Evolutionary conservation across 2,888 invertebrate species (phyloP).

Genomic region (Phrixothrix hirtus): DNA sequence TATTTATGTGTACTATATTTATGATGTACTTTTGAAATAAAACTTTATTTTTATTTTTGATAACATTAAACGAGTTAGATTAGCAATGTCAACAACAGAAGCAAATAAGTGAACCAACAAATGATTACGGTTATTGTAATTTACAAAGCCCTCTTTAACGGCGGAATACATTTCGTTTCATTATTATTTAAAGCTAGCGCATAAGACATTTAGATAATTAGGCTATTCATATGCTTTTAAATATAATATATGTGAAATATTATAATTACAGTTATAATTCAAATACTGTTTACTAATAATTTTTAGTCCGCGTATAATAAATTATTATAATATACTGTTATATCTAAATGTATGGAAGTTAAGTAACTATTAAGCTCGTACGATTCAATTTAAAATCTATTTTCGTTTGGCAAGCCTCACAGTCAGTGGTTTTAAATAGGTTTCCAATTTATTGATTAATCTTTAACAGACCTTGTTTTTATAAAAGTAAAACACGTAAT

Average conservation of each 20-base stretch:
- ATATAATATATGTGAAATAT: not conserved
- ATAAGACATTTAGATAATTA: conserved; percentile 2
- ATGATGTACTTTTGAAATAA: no score
- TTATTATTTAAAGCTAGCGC: conserved; percentile 1
- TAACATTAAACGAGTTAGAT: not conserved
- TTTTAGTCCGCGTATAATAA: no score
- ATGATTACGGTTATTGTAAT: not conserved
- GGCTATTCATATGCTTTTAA: not conserved
- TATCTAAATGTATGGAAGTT: no score
- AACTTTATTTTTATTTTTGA: not conserved
- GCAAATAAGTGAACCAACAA: not conserved
- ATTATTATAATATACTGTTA: no score
- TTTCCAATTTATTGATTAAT: no score
- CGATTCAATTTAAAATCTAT: no score
- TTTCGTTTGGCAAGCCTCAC: no score
- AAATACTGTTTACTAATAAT: not conserved
- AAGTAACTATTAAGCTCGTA: no score
- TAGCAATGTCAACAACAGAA: not conserved
- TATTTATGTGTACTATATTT: no score
- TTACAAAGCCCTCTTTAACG: not conserved
- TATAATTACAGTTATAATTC: not conserved
- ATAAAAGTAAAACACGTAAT: no score
- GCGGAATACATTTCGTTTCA: conserved; percentile 1
- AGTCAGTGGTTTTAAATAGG: no score
- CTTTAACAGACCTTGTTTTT: no score